A percentile compares a stretch with the other conserved stretches of the same genome.
Conservation (phyloP, 2,797 vertebrate species). For the Austrolebias charrua region DNA sequence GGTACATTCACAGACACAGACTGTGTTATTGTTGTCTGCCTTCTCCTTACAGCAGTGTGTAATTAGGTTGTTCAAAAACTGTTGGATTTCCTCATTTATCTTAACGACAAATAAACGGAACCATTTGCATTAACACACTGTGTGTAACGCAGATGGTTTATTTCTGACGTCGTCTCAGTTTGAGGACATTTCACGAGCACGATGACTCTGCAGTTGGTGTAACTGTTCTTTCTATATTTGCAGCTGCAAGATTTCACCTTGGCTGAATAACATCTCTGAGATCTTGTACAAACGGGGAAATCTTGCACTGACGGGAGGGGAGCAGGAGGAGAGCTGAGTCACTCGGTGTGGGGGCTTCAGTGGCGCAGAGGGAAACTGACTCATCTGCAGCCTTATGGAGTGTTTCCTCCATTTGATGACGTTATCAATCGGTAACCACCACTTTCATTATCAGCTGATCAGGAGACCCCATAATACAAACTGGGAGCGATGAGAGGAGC, state of each 20-base stretch:
- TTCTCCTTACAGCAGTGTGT: too few species aligned
- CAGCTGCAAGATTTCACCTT: constrained; percentile 21
- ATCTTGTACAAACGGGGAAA: background rate
- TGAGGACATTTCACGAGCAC: too few species aligned
- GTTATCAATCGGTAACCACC: constrained; percentile 63
- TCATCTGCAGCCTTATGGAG: constrained; percentile 71
- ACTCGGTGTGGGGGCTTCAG: constrained; percentile 62
- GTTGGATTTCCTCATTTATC: too few species aligned
- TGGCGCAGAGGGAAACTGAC: constrained; percentile 59
- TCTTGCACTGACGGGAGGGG: background rate
- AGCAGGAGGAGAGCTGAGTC: constrained; percentile 67
- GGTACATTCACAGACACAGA: too few species aligned
- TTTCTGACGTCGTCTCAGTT: background rate
- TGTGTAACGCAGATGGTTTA: background rate
- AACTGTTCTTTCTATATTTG: background rate
- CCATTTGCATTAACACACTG: too few species aligned
- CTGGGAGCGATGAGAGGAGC: constrained; percentile 7
- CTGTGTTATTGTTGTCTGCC: too few species aligned
- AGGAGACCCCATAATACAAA: constrained; percentile 25
- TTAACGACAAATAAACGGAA: too few species aligned
- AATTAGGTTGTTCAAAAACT: too few species aligned
- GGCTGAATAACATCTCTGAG: background rate
- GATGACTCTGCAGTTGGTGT: background rate
- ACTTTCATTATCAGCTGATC: constrained; percentile 46
- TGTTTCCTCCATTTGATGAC: constrained; percentile 70